Conservation (phyloP, 1,140 invertebrate species). For the Papilio dardanus region DNA sequence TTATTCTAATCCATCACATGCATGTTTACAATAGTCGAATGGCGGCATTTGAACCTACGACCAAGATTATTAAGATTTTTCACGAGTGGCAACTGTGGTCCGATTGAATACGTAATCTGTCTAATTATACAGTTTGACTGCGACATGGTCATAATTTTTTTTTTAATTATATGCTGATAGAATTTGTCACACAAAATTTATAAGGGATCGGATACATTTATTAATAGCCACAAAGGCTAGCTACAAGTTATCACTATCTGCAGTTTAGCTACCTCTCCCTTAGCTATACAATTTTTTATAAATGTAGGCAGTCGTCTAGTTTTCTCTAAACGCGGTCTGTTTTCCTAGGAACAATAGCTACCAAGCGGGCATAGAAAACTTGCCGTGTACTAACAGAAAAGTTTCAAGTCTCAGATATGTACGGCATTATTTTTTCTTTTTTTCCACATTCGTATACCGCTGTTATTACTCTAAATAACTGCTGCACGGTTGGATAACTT, state of each 20-base stretch:
- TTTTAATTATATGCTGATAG: no score
- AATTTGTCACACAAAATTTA: no score
- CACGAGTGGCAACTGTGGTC: no score
- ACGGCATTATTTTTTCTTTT: background rate
- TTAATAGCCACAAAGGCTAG: no score
- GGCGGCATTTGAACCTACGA: background rate
- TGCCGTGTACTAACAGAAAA: slow-evolving; percentile 12
- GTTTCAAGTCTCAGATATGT: slow-evolving; percentile 22
- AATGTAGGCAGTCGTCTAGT: background rate
- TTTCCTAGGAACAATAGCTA: slow-evolving; percentile 7
- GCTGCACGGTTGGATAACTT: background rate
- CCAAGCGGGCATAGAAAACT: slow-evolving; percentile 22
- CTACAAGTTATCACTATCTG: no score
- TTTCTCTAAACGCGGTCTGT: slow-evolving; percentile 16
- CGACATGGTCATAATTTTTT: no score
- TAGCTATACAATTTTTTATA: background rate
- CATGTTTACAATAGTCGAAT: background rate
- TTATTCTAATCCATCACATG: no score
- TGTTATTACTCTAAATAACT: slow-evolving; percentile 2
- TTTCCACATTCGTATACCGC: background rate
- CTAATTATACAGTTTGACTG: no score
- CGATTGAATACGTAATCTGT: no score
- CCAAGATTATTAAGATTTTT: no score
- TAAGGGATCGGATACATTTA: no score
- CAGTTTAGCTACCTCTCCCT: no score